Evolutionary conservation across 2,113 vertebrate genomes (phyloP), one percentile per base, ranked within the genome.

Genomic region (Alethe castanea): DNA sequence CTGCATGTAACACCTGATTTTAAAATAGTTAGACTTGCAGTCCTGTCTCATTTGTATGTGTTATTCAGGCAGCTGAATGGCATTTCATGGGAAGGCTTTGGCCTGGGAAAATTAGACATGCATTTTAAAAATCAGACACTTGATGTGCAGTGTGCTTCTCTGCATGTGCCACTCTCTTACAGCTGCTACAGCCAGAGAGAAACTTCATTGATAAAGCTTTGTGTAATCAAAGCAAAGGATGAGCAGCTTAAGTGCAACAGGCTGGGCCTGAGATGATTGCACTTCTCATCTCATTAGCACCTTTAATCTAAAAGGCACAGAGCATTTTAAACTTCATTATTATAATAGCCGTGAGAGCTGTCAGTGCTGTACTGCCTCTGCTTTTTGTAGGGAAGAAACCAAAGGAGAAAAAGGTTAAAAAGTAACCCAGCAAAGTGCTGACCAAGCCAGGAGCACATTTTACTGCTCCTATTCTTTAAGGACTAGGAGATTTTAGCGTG

Each of bases 281-380:
- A n/a, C 48, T 79, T 84, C 69, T 94, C 71, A 62, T 54, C 84
- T 93, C 76, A 70, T 90, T 89, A 79, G n/a, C 82, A 91, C 35
- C 64, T 92, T 90, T 83, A 87, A 81, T 94, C 71, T 56, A 53
- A 57, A 74, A 87, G 33, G 29, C 69, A 71, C 16, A 15, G 54
- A 89, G 60, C 78, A 78, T 67, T 84, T 79, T 40, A 78, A 95
- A 61, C 25, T 56, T 82, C 89, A 65, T 81, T 84, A 91, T 86
- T 73, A 4, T 85, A 80, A 45, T n/a, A 66, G 6, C 31, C 19
- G 0, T 33, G 33, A 50, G 73, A 88, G 40, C 48, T 48, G 31
- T 1, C 4, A 74, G 48, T 22, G 10, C 48, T 42, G 53, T 40
- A 23, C 66, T 81, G 19, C 40, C 48, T 70, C 56, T 69, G 45